Conservation (phyloP, 2,797 vertebrate species). For the Poeciliopsis turneri region DNA sequence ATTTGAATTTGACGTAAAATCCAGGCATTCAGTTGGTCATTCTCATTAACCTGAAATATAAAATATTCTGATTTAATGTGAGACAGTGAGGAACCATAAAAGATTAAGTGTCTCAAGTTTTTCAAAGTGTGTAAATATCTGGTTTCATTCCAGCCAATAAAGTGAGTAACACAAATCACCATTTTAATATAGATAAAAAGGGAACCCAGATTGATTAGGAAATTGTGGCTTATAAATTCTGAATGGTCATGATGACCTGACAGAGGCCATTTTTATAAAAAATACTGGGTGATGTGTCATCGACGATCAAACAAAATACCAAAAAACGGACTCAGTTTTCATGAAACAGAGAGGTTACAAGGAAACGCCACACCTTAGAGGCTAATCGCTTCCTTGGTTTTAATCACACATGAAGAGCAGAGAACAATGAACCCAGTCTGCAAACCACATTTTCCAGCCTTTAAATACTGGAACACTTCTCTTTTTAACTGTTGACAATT, state of each 20-base stretch:
- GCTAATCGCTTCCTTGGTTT: neutral
- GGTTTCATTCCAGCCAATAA: neutral
- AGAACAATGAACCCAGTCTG: neutral
- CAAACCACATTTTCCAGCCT: neutral
- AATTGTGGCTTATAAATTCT: neutral
- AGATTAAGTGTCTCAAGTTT: neutral
- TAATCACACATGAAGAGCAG: neutral
- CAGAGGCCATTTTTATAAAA: neutral
- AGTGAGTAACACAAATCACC: neutral
- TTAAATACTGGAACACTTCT: neutral
- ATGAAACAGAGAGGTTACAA: neutral
- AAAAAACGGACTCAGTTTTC: neutral
- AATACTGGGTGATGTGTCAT: neutral
- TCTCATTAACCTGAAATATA: neutral
- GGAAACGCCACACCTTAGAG: neutral
- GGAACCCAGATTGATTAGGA: neutral
- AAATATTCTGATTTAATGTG: neutral
- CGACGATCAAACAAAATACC: neutral
- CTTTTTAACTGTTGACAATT: neutral
- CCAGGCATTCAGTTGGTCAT: neutral
- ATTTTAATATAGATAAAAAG: neutral
- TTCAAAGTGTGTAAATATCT: neutral
- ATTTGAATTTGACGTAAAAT: neutral
- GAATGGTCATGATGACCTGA: neutral
- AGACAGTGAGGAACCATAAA: neutral